These are phyloP conservation scores for Crocallis elinguaria DNA, from an alignment of 2,888 invertebrate genomes.

Conservation along the genomic window DNA sequence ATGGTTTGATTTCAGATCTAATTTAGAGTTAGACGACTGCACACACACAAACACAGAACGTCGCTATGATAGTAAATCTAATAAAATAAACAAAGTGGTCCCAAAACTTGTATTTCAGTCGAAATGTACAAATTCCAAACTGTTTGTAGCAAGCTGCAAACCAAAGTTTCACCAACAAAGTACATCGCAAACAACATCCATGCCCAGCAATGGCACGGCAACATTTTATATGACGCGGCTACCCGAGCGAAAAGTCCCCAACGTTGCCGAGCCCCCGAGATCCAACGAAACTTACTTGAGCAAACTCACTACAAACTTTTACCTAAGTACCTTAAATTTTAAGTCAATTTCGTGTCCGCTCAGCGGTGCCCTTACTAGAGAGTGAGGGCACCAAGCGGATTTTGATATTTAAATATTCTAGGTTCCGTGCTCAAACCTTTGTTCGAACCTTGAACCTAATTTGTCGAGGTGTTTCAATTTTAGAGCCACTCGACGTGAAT, in stretches of 20 bases:
- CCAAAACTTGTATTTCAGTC: background rate
- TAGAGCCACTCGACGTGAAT: background rate
- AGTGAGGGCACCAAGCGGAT: conserved; percentile 46
- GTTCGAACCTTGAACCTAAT: conserved; percentile 29
- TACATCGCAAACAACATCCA: conserved; percentile 23
- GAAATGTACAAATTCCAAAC: background rate
- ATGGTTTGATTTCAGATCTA: too few relatives aligned
- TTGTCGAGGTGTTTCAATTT: conserved; percentile 24
- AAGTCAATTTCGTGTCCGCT: conserved; percentile 67
- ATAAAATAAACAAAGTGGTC: conserved; percentile 2
- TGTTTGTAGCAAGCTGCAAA: conserved; percentile 12
- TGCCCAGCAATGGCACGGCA: background rate
- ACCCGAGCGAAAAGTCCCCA: conserved; percentile 42
- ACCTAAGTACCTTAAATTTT: conserved; percentile 73
- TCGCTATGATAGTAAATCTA: background rate
- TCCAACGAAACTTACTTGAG: conserved; percentile 58
- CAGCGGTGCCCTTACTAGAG: conserved; percentile 47
- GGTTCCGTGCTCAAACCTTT: conserved; percentile 31
- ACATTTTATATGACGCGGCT: conserved; percentile 13
- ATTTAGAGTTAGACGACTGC: background rate
- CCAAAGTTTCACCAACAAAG: conserved; percentile 19
- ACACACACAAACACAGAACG: background rate
- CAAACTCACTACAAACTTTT: conserved; percentile 63
- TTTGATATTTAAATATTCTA: conserved; percentile 51
- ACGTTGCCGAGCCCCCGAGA: conserved; percentile 47